These are phyloP conservation scores for Synodontis membranacea DNA, from an alignment of 2,113 vertebrate genomes.

Conservation along the genomic window DNA sequence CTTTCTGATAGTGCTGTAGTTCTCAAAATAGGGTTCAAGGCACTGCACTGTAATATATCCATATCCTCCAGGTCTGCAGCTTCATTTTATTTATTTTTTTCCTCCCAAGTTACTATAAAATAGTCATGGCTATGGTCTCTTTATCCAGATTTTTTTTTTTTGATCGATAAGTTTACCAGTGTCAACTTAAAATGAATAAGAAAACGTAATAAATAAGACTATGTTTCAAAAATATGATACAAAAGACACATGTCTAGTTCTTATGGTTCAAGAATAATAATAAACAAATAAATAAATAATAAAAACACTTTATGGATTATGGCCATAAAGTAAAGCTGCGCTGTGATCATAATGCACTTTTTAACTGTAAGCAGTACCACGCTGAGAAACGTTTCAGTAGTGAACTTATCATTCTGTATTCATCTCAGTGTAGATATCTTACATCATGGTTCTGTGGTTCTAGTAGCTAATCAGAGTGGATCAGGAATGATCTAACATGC, in stretches of 20 bases:
- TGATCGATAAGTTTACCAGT: background rate
- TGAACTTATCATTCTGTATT: background rate
- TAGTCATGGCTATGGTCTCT: background rate
- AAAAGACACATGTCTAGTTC: background rate
- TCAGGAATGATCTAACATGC: conserved; percentile 13
- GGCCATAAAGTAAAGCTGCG: background rate
- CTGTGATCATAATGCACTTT: background rate
- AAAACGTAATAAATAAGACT: background rate
- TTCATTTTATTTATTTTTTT: background rate
- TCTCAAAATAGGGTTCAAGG: background rate
- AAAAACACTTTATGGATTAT: background rate
- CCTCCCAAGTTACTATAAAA: background rate
- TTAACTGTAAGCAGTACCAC: background rate
- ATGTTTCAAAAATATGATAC: background rate
- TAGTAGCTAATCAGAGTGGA: background rate
- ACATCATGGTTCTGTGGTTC: conserved; percentile 6
- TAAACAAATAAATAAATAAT: background rate
- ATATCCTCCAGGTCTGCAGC: background rate
- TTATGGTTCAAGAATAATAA: background rate
- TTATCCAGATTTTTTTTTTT: no score
- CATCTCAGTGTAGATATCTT: background rate
- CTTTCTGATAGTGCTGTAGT: background rate
- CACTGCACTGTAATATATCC: background rate
- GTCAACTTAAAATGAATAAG: background rate
- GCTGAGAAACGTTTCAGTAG: background rate